Conservation (phyloP, 2,888 invertebrate genomes). For the Aproaerema taeniolella region DNA sequence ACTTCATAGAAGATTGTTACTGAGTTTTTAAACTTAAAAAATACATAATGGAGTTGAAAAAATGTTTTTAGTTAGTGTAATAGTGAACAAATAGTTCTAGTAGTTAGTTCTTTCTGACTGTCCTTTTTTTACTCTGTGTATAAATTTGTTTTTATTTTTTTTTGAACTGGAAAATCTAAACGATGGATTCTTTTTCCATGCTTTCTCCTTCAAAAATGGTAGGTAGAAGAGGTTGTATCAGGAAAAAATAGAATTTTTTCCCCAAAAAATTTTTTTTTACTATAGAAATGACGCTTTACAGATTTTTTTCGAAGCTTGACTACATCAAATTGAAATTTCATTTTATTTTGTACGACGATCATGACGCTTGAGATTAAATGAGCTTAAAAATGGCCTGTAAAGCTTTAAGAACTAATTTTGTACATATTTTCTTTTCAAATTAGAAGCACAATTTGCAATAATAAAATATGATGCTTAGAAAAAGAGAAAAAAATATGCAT, state of each 20-base stretch:
- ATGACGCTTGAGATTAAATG: conserved; percentile 24
- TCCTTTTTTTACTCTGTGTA: conserved; percentile 28
- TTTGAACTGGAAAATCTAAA: conserved; percentile 46
- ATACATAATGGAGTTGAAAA: no score
- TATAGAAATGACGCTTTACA: conserved; percentile 29
- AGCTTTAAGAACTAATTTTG: conserved; percentile 12
- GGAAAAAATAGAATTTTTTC: conserved; percentile 47
- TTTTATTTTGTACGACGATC: conserved; percentile 24
- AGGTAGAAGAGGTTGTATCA: conserved; percentile 76
- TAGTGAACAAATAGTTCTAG: conserved; percentile 5
- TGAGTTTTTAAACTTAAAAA: no score
- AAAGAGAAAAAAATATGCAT: not conserved
- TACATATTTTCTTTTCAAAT: conserved; percentile 8
- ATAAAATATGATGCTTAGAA: not conserved
- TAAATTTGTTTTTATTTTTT: conserved; percentile 29
- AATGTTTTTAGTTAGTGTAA: conserved; percentile 2
- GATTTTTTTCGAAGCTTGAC: conserved; percentile 20
- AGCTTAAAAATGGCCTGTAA: conserved; percentile 15
- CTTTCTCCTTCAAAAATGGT: conserved; percentile 75
- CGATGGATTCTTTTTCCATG: conserved; percentile 74
- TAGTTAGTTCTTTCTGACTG: conserved; percentile 20
- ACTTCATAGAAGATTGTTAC: no score
- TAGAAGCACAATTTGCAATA: conserved; percentile 7
- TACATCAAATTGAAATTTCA: conserved; percentile 15
- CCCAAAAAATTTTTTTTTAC: conserved; percentile 21